phyloP scores from a whole-genome alignment of 1,140 invertebrate genomes.

The Gryllus bimaculatus region DNA sequence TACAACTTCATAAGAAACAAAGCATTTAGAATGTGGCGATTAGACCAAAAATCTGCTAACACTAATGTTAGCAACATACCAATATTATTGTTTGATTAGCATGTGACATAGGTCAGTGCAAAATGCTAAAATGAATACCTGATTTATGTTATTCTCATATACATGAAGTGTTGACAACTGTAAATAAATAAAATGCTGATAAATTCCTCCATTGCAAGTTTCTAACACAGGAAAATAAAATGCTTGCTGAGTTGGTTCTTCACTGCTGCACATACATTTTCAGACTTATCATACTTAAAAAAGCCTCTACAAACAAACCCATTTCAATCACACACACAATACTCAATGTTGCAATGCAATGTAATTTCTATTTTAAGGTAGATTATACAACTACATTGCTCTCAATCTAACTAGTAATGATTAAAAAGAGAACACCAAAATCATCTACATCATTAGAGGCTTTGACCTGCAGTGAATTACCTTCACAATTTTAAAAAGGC shows the following conservation, averaged over 20 bases:
- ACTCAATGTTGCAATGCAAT: neutral
- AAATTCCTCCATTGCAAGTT: neutral
- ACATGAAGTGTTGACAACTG: neutral
- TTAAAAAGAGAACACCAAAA: neutral
- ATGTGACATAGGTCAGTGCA: neutral
- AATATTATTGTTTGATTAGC: neutral
- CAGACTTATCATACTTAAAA: neutral
- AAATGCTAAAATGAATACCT: neutral
- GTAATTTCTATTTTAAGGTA: neutral
- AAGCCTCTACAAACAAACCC: neutral
- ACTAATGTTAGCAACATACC: neutral
- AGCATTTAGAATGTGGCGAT: neutral
- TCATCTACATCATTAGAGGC: constrained; percentile 4
- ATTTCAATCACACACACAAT: neutral
- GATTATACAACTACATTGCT: constrained; percentile 5
- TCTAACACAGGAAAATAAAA: neutral
- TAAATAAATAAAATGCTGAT: neutral
- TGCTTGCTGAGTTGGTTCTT: neutral
- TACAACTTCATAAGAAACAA: neutral
- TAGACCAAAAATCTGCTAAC: neutral
- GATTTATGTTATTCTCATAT: neutral
- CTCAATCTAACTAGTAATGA: neutral
- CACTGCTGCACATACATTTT: neutral
- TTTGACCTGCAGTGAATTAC: neutral
- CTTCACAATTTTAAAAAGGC: neutral